phyloP scores from a whole-genome alignment of 2,888 invertebrate species.

The Apamea epomidion region DNA sequence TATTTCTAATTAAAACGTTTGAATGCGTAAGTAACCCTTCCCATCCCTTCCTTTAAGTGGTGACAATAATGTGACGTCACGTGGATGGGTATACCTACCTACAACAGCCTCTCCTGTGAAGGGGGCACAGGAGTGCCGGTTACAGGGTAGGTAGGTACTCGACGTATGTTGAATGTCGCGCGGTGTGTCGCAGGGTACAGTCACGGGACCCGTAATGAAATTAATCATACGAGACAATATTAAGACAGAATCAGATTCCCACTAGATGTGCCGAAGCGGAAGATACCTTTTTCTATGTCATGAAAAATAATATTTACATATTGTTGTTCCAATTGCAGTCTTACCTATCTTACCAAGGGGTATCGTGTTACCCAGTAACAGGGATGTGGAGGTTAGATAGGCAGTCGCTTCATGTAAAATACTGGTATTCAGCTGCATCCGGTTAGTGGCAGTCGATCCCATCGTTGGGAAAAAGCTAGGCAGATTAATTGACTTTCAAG shows the following conservation, averaged over 20 bases:
- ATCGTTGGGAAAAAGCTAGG: background rate
- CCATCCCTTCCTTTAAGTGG: background rate
- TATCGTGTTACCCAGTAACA: background rate
- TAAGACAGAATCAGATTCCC: background rate
- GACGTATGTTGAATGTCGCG: background rate
- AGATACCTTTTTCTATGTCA: background rate
- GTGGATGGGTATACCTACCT: slow-evolving; percentile 3
- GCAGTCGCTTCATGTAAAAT: background rate
- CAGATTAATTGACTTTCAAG: background rate
- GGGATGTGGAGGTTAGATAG: background rate
- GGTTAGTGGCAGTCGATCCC: background rate
- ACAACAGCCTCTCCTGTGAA: slow-evolving; percentile 10
- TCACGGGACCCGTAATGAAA: slow-evolving; percentile 12
- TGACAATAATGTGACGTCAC: slow-evolving; percentile 35
- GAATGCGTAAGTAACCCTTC: slow-evolving; percentile 30
- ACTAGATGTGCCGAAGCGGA: background rate
- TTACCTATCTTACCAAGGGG: background rate
- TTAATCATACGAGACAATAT: background rate
- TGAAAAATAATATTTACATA: background rate
- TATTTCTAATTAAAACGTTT: slow-evolving; percentile 27
- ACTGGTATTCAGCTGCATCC: background rate
- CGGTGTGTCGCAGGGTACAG: slow-evolving; percentile 18
- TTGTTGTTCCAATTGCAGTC: background rate
- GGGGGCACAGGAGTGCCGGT: slow-evolving; percentile 3
- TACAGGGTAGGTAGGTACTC: slow-evolving; percentile 12